Base-by-base conservation (phyloP, 2,888 invertebrate species). In the Pristionchus entomophagus region DNA sequence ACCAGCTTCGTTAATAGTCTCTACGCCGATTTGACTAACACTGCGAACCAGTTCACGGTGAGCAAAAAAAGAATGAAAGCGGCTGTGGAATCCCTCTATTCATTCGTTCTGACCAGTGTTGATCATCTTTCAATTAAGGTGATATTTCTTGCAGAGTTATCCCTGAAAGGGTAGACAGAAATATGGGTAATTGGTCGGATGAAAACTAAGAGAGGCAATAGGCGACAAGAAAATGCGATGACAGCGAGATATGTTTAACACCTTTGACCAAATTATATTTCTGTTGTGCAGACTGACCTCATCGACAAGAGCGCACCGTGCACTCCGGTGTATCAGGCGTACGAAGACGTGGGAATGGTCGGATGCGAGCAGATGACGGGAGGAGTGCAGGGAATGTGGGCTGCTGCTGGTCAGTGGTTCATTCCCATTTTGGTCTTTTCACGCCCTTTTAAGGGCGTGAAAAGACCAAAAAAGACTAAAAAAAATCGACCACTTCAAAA, bases 381-480 rank as follows among this genome's bases (percentile, higher is more conserved):
- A 51, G 51, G 78, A 6, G 51, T 78, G 10, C 78, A 78, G 78
- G 78, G 78, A 78, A 51, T 51, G 51, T 78, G 78, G 78, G 78
- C 78, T 49, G 78, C 49, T 26, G 78, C 78, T 19, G 78, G 78
- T 78, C 5, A 19, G 77, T 38, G 19, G 6, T n/a, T n/a, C n/a
- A n/a, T n/a, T n/a, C n/a, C n/a, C n/a, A n/a, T n/a, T n/a, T n/a
- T n/a, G n/a, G n/a, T n/a, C n/a, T n/a, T n/a, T n/a, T n/a, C n/a
- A n/a, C n/a, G n/a, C n/a, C n/a, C n/a, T n/a, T n/a, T n/a, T n/a
- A n/a, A n/a, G n/a, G n/a, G n/a, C n/a, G n/a, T n/a, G n/a, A n/a
- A n/a, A n/a, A n/a, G n/a, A n/a, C n/a, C n/a, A n/a, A n/a, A n/a
- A n/a, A n/a, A n/a, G n/a, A n/a, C n/a, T n/a, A n/a, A n/a, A n/a